phyloP scores from a whole-genome alignment of 2,113 vertebrate genomes.

The Eclectus roratus region DNA sequence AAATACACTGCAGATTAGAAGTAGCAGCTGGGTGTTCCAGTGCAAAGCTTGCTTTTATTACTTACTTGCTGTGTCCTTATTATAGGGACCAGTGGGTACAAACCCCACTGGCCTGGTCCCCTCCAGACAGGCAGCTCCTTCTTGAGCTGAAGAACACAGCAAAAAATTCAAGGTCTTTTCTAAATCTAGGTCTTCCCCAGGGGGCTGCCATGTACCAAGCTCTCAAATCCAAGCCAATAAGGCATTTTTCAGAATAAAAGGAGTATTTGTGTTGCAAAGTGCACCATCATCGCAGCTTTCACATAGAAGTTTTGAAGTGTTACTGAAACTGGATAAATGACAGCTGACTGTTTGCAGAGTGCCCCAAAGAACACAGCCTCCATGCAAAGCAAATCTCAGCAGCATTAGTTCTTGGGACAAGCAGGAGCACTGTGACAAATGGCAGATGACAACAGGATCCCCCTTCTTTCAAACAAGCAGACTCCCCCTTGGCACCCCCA shows the following conservation, averaged over 20 bases:
- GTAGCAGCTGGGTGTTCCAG: not conserved
- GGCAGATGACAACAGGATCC: not conserved
- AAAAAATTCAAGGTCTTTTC: not conserved
- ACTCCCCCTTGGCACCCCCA: not conserved
- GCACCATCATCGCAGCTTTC: not conserved
- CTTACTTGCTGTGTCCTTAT: not conserved
- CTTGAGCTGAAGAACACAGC: not conserved
- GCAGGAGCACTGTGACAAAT: not conserved
- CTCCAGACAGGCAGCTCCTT: not conserved
- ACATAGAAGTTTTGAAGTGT: not conserved
- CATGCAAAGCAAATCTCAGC: not conserved
- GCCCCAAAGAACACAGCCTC: not conserved
- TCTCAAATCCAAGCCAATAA: not conserved
- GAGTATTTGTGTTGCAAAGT: not conserved
- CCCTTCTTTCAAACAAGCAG: too few species aligned
- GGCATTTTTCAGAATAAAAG: not conserved
- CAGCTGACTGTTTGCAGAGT: not conserved
- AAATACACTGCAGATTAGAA: not conserved
- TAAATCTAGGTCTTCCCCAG: not conserved
- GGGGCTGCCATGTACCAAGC: not conserved
- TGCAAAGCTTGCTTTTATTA: not conserved
- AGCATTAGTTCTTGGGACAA: too few species aligned
- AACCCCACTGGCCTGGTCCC: not conserved
- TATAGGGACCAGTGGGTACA: fast-evolving
- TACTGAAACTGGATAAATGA: not conserved